Conservation (phyloP, 2,888 invertebrate species). For the Eupeodes latifasciatus region DNA sequence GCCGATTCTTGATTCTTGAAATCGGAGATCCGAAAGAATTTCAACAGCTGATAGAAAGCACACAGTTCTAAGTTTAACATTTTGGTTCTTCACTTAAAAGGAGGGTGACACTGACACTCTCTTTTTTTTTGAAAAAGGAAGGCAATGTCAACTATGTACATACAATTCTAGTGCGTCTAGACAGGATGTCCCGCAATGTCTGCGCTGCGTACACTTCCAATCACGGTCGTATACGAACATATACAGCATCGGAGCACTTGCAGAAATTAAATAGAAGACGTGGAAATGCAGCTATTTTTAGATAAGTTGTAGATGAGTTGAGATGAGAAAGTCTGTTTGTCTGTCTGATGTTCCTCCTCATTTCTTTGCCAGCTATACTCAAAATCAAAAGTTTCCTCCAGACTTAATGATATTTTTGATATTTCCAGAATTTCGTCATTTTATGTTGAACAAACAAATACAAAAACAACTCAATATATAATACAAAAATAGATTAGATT, state of each 20-base stretch:
- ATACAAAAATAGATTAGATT: constrained; percentile 23
- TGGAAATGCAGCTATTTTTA: constrained; percentile 67
- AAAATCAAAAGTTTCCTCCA: constrained; percentile 30
- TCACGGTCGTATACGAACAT: constrained; percentile 9
- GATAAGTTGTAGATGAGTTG: constrained; percentile 24
- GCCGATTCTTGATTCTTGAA: constrained; percentile 32
- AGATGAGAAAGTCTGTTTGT: constrained; percentile 17
- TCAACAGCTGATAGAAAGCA: constrained; percentile 64
- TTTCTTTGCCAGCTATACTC: not conserved
- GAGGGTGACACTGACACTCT: constrained; percentile 58
- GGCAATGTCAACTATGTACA: constrained; percentile 63
- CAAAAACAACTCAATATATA: too few relatives aligned
- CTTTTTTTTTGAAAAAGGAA: constrained; percentile 1
- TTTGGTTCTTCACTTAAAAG: constrained; percentile 4
- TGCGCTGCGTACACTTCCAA: constrained; percentile 52
- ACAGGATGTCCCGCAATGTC: constrained; percentile 74
- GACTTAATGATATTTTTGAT: constrained; percentile 63
- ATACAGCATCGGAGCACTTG: constrained; percentile 24
- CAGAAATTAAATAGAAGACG: constrained; percentile 49
- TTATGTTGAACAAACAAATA: not conserved
- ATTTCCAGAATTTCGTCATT: constrained; percentile 38
- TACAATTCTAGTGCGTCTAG: constrained; percentile 60
- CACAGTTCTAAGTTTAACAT: constrained; percentile 45
- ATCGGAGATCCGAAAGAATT: constrained; percentile 39
- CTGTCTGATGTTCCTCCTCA: not conserved